Percentiles rank a stretch among this genome's conserved stretches.
These are phyloP conservation scores for Peromyscus attwateri DNA, from an alignment of 2,797 vertebrate species.

Conservation along the genomic window DNA sequence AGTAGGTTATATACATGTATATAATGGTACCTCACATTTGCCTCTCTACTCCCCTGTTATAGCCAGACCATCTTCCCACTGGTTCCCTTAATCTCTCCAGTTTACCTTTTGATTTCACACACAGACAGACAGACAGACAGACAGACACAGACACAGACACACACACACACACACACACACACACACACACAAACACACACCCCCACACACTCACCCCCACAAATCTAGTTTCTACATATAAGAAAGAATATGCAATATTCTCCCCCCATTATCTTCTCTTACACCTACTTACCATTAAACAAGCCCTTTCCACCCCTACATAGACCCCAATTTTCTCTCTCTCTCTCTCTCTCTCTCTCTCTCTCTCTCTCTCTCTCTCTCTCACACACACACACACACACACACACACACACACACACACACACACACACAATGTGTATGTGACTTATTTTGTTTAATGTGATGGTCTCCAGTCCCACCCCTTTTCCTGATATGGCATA, in stretches of 20 bases:
- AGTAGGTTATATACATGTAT: neutral
- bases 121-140: too few relatives aligned
- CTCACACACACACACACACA: too few relatives aligned
- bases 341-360: too few relatives aligned
- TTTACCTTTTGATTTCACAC: neutral
- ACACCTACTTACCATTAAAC: neutral
- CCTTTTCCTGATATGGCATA: neutral
- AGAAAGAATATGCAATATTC: neutral
- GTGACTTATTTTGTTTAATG: neutral
- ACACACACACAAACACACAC: too few relatives aligned
- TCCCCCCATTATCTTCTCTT: neutral
- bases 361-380: too few relatives aligned
- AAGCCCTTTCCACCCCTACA: neutral
- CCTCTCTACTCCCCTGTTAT: too few relatives aligned
- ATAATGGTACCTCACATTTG: neutral
- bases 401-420: too few relatives aligned
- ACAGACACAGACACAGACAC: too few relatives aligned
- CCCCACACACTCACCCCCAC: too few relatives aligned
- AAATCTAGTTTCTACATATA: neutral
- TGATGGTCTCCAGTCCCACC: neutral
- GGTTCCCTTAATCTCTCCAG: neutral
- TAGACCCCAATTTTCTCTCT: neutral
- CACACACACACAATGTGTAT: neutral
- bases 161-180: too few relatives aligned
- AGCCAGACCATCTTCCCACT: neutral